Evolutionary conservation across 2,888 invertebrate species (phyloP), one percentile per base, ranked within the genome.

Genomic region (Autographa pulchrina): DNA sequence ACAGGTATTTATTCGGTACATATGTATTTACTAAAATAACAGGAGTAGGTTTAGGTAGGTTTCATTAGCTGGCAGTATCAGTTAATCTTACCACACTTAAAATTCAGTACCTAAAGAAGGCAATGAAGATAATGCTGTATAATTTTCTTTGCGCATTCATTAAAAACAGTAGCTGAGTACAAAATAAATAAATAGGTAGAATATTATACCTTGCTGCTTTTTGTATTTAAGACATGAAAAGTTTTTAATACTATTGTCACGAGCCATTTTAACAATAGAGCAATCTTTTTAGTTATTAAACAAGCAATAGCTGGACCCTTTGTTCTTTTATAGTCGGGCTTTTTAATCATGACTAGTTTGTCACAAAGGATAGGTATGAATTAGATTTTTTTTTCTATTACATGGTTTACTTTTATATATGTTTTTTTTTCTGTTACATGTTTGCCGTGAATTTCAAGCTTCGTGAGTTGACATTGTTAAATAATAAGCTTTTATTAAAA

Each of bases 261-360:
- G 35, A 35, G 62, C 52, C 38, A 41, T 75, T 68, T 59, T 11
- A 41, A 63, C 62, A 70, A 56, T 43, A 38, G 38, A 70, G 70
- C 25, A 62, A 56, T 68, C 41, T 70, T 67, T 70, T 80, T 68
- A 76, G 67, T 80, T 63, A 76, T 76, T 63, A 68, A 60, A 54
- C 38, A 65, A 68, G 62, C 32, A 77, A 62, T 65, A 68, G 56
- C 14, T 38, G 58, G 68, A 60, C 32, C 54, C 54, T 78, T 74
- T 78, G 68, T 68, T 63, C 48, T 48, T 54, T 43, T 20, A 38
- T 3, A 35, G 79, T 20, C 11, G 59, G 59, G 62, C n/a, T 62
- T 75, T 68, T 68, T 74, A 77, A 43, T 73, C 58, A 31, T 9
- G 58, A 41, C 62, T 25, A 18, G 31, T 67, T 18, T 56, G 32